Percentiles rank a stretch among this genome's conserved stretches.
These are phyloP conservation scores for Enteromius afrohamiltoni DNA, from an alignment of 2,797 vertebrate species.

Conservation along the genomic window DNA sequence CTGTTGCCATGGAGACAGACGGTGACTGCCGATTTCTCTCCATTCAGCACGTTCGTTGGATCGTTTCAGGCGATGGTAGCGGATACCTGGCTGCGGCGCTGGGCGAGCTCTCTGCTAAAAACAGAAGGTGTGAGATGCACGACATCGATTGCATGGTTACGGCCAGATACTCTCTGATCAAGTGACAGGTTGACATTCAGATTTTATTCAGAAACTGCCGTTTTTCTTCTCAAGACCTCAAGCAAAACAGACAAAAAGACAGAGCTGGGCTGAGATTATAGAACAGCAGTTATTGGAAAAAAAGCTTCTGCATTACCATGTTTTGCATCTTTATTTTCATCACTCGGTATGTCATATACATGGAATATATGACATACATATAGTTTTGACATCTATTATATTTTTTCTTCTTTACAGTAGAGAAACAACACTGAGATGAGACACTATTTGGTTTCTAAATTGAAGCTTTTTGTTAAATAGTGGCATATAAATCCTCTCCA, in stretches of 20 bases:
- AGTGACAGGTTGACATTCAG: slow-evolving; percentile 60
- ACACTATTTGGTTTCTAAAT: slow-evolving; percentile 89
- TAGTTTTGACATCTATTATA: slow-evolving; percentile 83
- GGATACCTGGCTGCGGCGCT: slow-evolving; percentile 49
- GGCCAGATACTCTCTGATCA: slow-evolving; percentile 56
- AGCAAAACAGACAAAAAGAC: slow-evolving; percentile 57
- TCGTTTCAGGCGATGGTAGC: slow-evolving; percentile 52
- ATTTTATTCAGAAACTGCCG: slow-evolving; percentile 60
- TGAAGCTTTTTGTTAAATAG: slow-evolving; percentile 86
- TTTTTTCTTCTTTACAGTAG: slow-evolving; percentile 82
- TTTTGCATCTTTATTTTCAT: slow-evolving; percentile 85
- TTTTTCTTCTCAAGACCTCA: slow-evolving; percentile 56
- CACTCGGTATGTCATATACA: slow-evolving; percentile 85
- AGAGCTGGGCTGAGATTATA: slow-evolving; percentile 53
- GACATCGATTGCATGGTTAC: slow-evolving; percentile 41
- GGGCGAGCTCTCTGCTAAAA: slow-evolving; percentile 24
- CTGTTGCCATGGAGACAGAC: slow-evolving; percentile 67
- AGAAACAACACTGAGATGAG: slow-evolving; percentile 88
- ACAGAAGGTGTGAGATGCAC: slow-evolving; percentile 45
- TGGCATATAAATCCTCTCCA: slow-evolving; percentile 76
- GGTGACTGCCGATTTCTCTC: slow-evolving; percentile 50
- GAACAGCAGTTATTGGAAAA: slow-evolving; percentile 61
- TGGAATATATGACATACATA: slow-evolving; percentile 84
- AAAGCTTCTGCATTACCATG: slow-evolving; percentile 73
- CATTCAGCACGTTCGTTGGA: slow-evolving; percentile 48